phyloP scores from a whole-genome alignment of 1,140 invertebrate genomes.

The Drosophila sp. region DNA sequence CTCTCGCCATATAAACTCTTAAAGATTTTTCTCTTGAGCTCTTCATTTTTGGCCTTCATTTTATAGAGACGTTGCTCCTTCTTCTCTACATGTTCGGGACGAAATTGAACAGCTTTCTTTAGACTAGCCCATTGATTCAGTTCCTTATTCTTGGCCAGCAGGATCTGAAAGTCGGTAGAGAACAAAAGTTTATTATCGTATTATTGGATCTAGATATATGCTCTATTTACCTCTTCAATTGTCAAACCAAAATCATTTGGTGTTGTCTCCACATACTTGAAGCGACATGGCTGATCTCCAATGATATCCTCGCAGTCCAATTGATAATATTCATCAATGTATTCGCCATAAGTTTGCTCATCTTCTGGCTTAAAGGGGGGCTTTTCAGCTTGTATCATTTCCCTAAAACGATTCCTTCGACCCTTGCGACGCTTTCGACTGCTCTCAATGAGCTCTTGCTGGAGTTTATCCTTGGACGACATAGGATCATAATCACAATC shows the following conservation, averaged over 20 bases:
- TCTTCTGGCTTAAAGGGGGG: conserved; percentile 92
- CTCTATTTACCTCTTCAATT: conserved; percentile 90
- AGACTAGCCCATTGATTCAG: conserved; percentile 97
- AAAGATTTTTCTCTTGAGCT: conserved; percentile 92
- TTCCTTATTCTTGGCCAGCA: conserved; percentile 95
- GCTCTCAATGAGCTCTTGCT: conserved; percentile 86
- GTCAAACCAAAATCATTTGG: conserved; percentile 96
- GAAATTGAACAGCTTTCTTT: conserved; percentile 93
- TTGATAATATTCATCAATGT: conserved; percentile 97
- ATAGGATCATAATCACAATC: conserved; percentile 92
- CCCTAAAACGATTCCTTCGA: conserved; percentile 87
- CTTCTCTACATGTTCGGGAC: conserved; percentile 90
- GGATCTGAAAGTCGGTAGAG: conserved; percentile 83
- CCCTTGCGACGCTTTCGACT: conserved; percentile 86
- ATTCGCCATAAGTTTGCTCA: conserved; percentile 92
- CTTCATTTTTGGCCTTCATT: conserved; percentile 89
- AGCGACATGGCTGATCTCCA: conserved; percentile 94
- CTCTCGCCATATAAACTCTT: conserved; percentile 89
- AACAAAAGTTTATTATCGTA: no score
- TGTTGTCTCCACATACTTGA: conserved; percentile 95
- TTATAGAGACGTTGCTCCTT: conserved; percentile 91
- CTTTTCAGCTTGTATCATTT: conserved; percentile 88
- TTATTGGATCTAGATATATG: conserved; percentile 2
- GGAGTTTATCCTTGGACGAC: conserved; percentile 83
- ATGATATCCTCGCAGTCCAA: conserved; percentile 98